These are phyloP conservation scores for Caenorhabditis sp. DNA, from an alignment of 2,888 invertebrate genomes.

Conservation along the genomic window DNA sequence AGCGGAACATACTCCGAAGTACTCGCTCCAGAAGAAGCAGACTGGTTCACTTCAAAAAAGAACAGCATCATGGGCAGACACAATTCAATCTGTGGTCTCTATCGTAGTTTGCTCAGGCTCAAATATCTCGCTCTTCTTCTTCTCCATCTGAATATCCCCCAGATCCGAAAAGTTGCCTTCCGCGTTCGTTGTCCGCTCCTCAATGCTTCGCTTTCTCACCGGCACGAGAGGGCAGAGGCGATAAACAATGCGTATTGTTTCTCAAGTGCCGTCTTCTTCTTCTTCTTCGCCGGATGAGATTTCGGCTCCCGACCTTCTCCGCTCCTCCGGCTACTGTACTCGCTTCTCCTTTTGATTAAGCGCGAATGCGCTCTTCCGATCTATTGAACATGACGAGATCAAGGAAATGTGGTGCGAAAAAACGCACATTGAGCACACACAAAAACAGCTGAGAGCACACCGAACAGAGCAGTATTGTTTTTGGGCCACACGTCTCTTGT, in stretches of 20 bases:
- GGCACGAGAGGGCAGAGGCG: slow-evolving; percentile 14
- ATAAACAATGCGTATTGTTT: slow-evolving; percentile 56
- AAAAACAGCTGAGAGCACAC: slow-evolving; percentile 47
- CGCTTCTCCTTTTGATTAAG: not conserved
- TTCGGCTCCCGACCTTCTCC: slow-evolving; percentile 8
- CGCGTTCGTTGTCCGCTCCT: slow-evolving; percentile 12
- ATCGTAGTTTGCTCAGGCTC: slow-evolving; percentile 18
- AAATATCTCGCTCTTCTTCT: no score
- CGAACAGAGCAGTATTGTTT: slow-evolving; percentile 37
- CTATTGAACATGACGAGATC: slow-evolving; percentile 37
- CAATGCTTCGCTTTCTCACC: slow-evolving; percentile 8
- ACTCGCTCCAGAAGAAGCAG: not conserved
- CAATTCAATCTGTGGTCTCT: not conserved
- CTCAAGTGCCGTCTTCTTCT: slow-evolving; percentile 41
- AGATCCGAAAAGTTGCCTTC: slow-evolving; percentile 25
- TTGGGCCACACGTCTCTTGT: slow-evolving; percentile 47
- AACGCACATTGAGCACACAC: slow-evolving; percentile 44
- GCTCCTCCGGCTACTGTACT: not conserved
- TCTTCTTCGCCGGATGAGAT: slow-evolving; percentile 38
- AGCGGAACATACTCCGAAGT: slow-evolving; percentile 32
- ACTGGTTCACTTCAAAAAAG: slow-evolving; percentile 5
- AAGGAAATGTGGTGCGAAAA: slow-evolving; percentile 41
- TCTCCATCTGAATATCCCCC: slow-evolving; percentile 2
- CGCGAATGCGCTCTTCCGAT: slow-evolving; percentile 26
- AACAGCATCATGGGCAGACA: slow-evolving; percentile 12